Percentiles rank a stretch among this genome's conserved stretches.
These are phyloP conservation scores for Betta splendens DNA, from an alignment of 2,797 vertebrate species.

Conservation along the genomic window DNA sequence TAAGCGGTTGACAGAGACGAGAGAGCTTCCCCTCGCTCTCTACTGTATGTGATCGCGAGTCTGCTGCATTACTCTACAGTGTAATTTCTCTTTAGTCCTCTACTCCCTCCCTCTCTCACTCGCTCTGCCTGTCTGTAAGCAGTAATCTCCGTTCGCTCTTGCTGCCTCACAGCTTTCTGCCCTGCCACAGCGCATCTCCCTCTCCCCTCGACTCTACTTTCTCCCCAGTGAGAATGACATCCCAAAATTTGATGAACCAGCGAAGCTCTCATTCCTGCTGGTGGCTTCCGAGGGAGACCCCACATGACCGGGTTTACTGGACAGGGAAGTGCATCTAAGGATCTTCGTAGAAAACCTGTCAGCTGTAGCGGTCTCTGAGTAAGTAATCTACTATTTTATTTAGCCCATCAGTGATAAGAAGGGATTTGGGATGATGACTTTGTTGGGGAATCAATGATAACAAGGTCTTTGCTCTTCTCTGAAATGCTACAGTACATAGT, in stretches of 20 bases:
- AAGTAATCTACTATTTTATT: slow-evolving; percentile 79
- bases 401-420: slow-evolving; percentile 19
- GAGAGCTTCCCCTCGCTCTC: slow-evolving; percentile 46
- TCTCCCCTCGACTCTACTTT: slow-evolving; percentile 84
- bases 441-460: slow-evolving; percentile 13
- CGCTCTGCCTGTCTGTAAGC: slow-evolving; percentile 54
- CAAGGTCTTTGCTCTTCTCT: slow-evolving; percentile 2
- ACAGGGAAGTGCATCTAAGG: slow-evolving; percentile 90
- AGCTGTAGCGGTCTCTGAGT: slow-evolving; percentile 85
- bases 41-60: slow-evolving; percentile 59
- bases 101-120: slow-evolving; percentile 63
- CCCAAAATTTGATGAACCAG: slow-evolving; percentile 91
- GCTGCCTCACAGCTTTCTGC: slow-evolving; percentile 58
- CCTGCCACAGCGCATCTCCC: slow-evolving; percentile 56
- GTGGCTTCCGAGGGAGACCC: slow-evolving; percentile 90
- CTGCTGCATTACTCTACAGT: slow-evolving; percentile 78
- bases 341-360: slow-evolving; percentile 84
- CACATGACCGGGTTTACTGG: slow-evolving; percentile 85
- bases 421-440: slow-evolving; percentile 10
- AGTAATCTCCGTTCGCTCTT: slow-evolving; percentile 54
- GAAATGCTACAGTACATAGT: slow-evolving; percentile 19
- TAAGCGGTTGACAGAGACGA: slow-evolving; percentile 33
- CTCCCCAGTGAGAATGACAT: slow-evolving; percentile 90
- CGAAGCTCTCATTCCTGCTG: slow-evolving; percentile 85
- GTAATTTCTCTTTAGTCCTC: slow-evolving; percentile 54